A percentile compares a stretch with the other conserved stretches of the same genome.
phyloP scores from a whole-genome alignment of 2,888 invertebrate genomes.

The Folsomia manolachei region DNA sequence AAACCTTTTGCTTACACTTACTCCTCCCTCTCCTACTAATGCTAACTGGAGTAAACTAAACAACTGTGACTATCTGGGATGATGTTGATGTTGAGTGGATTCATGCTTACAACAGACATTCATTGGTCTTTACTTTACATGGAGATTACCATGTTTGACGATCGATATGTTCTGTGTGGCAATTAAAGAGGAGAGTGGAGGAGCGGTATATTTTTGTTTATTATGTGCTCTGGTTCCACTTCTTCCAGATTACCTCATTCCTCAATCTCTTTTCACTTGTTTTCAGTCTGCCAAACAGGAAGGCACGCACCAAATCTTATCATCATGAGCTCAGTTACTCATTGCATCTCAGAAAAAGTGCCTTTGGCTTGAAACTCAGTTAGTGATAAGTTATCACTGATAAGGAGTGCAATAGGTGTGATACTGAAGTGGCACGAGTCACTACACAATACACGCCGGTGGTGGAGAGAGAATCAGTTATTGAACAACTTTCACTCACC shows the following conservation, averaged over 20 bases:
- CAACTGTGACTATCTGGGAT: not conserved
- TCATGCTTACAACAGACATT: not conserved
- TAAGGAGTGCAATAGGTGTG: too few relatives aligned
- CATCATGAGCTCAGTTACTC: too few relatives aligned
- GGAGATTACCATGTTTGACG: constrained; percentile 42
- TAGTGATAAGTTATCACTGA: too few relatives aligned
- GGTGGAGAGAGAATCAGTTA: not conserved
- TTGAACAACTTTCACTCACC: too few relatives aligned
- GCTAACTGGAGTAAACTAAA: constrained; percentile 6
- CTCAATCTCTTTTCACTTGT: constrained; percentile 43
- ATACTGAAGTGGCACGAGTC: not conserved
- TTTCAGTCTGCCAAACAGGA: constrained; percentile 35
- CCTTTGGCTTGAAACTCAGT: too few relatives aligned
- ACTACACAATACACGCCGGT: not conserved
- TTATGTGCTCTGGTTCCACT: constrained; percentile 39
- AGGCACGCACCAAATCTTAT: not conserved
- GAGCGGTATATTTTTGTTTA: constrained; percentile 46
- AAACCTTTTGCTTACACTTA: not conserved
- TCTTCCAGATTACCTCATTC: constrained; percentile 41
- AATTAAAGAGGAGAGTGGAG: constrained; percentile 44
- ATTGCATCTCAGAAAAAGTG: not conserved
- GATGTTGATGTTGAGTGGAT: not conserved
- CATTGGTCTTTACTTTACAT: constrained; percentile 22
- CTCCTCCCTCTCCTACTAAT: not conserved
- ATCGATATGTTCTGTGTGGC: constrained; percentile 40